These are phyloP conservation scores for Archocentrus centrarchus DNA, from an alignment of 2,113 vertebrate species.

Conservation along the genomic window DNA sequence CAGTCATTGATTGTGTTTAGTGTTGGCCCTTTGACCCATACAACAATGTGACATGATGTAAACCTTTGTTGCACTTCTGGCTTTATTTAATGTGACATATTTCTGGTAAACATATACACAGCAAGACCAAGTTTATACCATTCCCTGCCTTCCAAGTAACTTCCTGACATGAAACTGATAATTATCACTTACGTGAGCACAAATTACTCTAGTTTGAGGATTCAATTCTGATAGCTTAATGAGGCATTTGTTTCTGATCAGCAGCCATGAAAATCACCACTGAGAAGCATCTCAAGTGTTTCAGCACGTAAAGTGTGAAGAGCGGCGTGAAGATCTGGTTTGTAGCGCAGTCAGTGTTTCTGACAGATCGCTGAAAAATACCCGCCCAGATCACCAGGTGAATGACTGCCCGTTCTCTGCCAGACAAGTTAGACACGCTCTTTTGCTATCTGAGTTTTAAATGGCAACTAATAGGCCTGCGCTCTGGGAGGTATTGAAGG, in stretches of 20 bases:
- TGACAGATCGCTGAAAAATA: conserved; percentile 56
- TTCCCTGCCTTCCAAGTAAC: conserved; percentile 19
- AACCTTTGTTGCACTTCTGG: conserved; percentile 56
- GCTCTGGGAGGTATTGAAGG: conserved; percentile 61
- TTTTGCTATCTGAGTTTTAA: conserved; percentile 53
- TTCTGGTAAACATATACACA: conserved; percentile 55
- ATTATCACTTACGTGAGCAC: conserved; percentile 19
- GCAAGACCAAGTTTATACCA: conserved; percentile 9
- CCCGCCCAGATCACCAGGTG: conserved; percentile 57
- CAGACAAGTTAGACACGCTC: conserved; percentile 44
- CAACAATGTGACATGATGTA: conserved; percentile 75
- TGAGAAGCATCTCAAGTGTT: conserved; percentile 3
- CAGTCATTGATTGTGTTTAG: conserved; percentile 73
- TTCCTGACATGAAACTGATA: conserved; percentile 34
- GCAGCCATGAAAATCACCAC: conserved; percentile 32
- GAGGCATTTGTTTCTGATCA: conserved; percentile 55
- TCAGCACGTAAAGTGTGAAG: background rate
- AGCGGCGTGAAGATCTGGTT: conserved; percentile 49
- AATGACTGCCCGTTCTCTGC: conserved; percentile 38
- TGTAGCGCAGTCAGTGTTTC: conserved; percentile 49
- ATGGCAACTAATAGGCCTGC: conserved; percentile 60
- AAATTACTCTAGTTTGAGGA: conserved; percentile 23
- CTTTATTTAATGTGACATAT: conserved; percentile 70
- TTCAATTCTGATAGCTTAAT: conserved; percentile 53
- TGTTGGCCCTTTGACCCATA: conserved; percentile 61